Percentiles rank a stretch among this genome's conserved stretches.
phyloP scores from a whole-genome alignment of 1,140 invertebrate genomes.

The Brachionus rubens region DNA sequence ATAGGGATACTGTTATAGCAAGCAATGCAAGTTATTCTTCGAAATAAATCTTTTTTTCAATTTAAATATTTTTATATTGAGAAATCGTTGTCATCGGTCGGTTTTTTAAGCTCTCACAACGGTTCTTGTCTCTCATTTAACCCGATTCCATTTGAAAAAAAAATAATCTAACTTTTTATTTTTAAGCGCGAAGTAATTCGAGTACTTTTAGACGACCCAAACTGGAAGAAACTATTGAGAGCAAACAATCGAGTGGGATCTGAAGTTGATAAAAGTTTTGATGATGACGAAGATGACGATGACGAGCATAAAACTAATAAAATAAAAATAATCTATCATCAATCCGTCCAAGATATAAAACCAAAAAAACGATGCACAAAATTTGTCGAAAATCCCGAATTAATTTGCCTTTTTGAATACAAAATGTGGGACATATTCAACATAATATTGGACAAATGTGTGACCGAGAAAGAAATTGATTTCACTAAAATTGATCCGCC shows the following conservation, averaged over 20 bases:
- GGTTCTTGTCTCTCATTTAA: no score
- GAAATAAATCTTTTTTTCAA: no score
- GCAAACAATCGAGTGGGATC: neutral
- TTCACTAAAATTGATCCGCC: conserved; percentile 35
- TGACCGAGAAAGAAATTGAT: conserved; percentile 37
- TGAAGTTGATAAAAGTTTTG: neutral
- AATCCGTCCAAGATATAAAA: neutral
- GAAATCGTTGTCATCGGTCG: no score
- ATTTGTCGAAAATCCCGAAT: conserved; percentile 11
- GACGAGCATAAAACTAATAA: neutral
- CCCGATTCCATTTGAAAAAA: no score
- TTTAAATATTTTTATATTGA: no score
- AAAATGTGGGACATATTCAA: conserved; percentile 45
- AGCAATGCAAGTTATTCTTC: no score
- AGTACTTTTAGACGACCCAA: conserved; percentile 32
- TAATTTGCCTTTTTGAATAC: neutral
- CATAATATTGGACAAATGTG: conserved; percentile 34
- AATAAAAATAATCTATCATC: neutral
- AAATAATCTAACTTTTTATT: neutral
- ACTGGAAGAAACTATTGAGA: conserved; percentile 35
- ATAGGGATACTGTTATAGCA: no score
- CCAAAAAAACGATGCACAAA: neutral
- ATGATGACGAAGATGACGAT: neutral
- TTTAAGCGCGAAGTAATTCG: conserved; percentile 29
- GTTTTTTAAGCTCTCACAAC: no score